A percentile compares a stretch with the other conserved stretches of the same genome.
These are phyloP conservation scores for Clinocottus analis DNA, from an alignment of 2,113 vertebrate species.

Conservation along the genomic window DNA sequence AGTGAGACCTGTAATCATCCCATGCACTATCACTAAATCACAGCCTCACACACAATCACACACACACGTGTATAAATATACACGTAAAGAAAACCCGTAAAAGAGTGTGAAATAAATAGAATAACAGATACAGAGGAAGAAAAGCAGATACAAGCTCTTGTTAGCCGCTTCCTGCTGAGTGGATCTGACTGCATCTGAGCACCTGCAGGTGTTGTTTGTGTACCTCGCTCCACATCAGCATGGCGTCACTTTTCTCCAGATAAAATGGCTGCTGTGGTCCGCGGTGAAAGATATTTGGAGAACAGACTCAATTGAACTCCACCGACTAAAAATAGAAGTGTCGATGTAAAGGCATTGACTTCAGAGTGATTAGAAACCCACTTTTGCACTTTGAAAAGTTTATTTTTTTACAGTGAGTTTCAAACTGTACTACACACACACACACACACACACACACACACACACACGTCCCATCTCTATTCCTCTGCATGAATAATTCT, in stretches of 20 bases:
- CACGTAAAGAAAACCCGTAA: constrained; percentile 30
- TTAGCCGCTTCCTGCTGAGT: constrained; percentile 43
- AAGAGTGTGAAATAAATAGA: constrained; percentile 31
- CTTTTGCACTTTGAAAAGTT: constrained; percentile 77
- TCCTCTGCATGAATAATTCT: constrained; percentile 82
- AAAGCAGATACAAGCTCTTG: constrained; percentile 28
- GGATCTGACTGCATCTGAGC: constrained; percentile 55
- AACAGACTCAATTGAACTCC: constrained; percentile 57
- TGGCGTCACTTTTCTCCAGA: constrained; percentile 26
- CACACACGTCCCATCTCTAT: constrained; percentile 74
- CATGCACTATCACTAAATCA: constrained; percentile 45
- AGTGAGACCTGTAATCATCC: constrained; percentile 69
- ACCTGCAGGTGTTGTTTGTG: constrained; percentile 71
- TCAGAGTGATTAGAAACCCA: constrained; percentile 70
- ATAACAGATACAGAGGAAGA: constrained; percentile 1
- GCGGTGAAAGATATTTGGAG: constrained; percentile 52
- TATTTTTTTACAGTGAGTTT: constrained; percentile 65
- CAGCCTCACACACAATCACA: constrained; percentile 33
- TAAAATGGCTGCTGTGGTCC: constrained; percentile 39
- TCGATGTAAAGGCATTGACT: constrained; percentile 69
- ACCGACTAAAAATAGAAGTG: constrained; percentile 72
- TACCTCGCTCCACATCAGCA: constrained; percentile 37
- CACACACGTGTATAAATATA: constrained; percentile 10
- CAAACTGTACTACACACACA: constrained; percentile 68
- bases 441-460: constrained; percentile 74